These are phyloP conservation scores for Nothura maculosa DNA, from an alignment of 2,797 vertebrate species.

Conservation along the genomic window DNA sequence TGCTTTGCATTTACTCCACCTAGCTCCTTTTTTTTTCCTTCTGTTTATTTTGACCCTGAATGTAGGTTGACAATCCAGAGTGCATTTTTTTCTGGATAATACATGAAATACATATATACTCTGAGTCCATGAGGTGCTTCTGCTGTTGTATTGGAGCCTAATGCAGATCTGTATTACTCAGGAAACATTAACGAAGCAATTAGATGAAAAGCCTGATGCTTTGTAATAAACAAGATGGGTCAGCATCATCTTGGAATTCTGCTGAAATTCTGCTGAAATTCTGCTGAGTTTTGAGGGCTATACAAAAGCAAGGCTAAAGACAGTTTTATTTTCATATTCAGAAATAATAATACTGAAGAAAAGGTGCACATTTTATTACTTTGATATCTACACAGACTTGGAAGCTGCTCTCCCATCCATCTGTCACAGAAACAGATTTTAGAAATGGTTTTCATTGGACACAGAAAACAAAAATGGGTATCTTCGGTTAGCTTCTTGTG, in stretches of 20 bases:
- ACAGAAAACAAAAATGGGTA: neutral
- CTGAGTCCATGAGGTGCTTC: neutral
- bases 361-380: neutral
- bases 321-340: neutral
- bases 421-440: neutral
- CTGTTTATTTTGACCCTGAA: neutral
- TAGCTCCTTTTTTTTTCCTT: neutral
- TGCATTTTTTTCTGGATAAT: neutral
- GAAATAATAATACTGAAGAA: neutral
- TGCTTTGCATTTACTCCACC: too few species aligned
- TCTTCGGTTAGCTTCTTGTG: neutral
- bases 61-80: neutral
- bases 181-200: neutral
- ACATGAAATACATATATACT: neutral
- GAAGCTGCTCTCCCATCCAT: neutral
- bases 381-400: neutral
- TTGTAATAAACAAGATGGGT: neutral
- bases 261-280: conserved; percentile 23
- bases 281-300: neutral
- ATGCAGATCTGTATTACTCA: neutral
- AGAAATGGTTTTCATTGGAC: neutral
- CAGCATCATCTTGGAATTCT: neutral
- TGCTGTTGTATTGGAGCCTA: neutral
- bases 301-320: neutral
- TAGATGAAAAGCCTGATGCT: neutral